Conservation (phyloP, 2,113 vertebrate species). For the Actinemys pallida region DNA sequence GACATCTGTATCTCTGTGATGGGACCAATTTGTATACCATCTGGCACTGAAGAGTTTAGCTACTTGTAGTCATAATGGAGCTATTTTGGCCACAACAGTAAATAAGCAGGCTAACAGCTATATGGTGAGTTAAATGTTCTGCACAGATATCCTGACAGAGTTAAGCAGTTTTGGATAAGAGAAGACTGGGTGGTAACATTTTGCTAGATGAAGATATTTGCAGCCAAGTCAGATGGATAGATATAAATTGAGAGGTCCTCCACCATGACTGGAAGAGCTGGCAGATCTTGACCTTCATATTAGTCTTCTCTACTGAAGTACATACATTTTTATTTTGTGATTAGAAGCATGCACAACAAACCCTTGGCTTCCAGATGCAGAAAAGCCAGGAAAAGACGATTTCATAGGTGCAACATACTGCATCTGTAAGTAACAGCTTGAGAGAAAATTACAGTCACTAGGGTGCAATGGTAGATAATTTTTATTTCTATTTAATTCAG, state of each 20-base stretch:
- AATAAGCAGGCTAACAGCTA: constrained; percentile 34
- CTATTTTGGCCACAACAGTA: constrained; percentile 54
- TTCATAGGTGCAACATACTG: constrained; percentile 58
- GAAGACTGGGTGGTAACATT: not conserved
- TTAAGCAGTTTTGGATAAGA: not conserved
- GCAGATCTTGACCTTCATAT: not conserved
- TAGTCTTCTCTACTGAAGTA: not conserved
- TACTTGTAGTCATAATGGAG: constrained; percentile 62
- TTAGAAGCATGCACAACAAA: constrained; percentile 1
- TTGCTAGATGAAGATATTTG: not conserved
- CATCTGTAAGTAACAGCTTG: constrained; percentile 75
- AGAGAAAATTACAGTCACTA: constrained; percentile 75
- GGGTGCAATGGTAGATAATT: constrained; percentile 58
- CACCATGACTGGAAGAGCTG: not conserved
- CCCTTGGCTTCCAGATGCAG: not conserved
- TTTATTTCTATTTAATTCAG: constrained; percentile 76
- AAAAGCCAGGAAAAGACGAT: constrained; percentile 9
- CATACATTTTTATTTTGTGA: not conserved
- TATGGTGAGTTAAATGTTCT: constrained; percentile 46
- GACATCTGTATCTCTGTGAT: constrained; percentile 59
- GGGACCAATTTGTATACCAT: constrained; percentile 67
- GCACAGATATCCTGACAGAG: constrained; percentile 7
- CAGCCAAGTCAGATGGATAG: not conserved
- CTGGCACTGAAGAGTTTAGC: constrained; percentile 66
- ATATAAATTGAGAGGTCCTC: not conserved